phyloP scores from a whole-genome alignment of 2,113 vertebrate species.

The Cichladusa arquata region DNA sequence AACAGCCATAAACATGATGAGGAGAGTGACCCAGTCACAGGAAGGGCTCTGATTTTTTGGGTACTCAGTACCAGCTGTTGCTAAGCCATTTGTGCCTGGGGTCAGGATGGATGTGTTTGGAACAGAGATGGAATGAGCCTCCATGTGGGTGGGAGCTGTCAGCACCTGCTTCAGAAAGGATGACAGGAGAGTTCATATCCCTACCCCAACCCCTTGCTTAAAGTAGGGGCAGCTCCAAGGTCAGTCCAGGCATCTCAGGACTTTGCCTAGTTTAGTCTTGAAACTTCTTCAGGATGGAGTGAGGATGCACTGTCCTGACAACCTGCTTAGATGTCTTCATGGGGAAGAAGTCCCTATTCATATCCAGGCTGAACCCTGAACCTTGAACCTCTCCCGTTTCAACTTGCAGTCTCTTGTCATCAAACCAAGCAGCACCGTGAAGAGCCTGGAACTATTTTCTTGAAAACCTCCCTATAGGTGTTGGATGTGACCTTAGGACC shows the following conservation, averaged over 20 bases:
- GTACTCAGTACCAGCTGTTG: background rate
- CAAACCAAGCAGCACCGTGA: background rate
- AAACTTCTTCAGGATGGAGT: background rate
- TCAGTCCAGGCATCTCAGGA: background rate
- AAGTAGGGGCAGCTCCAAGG: background rate
- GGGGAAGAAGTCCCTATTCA: background rate
- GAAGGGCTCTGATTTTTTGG: background rate
- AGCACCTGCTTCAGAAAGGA: background rate
- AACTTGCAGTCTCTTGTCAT: background rate
- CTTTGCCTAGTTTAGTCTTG: background rate
- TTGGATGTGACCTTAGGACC: background rate
- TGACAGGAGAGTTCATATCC: background rate
- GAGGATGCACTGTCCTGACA: background rate
- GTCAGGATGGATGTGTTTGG: background rate
- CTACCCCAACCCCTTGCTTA: background rate
- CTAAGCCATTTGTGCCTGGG: background rate
- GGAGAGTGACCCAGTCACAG: background rate
- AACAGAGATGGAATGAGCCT: background rate
- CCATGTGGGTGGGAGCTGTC: background rate
- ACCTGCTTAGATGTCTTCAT: background rate
- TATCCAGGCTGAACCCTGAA: background rate
- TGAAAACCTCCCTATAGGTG: background rate
- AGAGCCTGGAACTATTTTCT: background rate
- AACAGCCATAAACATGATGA: accelerated
- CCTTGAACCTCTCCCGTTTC: background rate